Base-by-base conservation (phyloP, 92 coral and sea anemone genomes). In the Porites evermanni region DNA sequence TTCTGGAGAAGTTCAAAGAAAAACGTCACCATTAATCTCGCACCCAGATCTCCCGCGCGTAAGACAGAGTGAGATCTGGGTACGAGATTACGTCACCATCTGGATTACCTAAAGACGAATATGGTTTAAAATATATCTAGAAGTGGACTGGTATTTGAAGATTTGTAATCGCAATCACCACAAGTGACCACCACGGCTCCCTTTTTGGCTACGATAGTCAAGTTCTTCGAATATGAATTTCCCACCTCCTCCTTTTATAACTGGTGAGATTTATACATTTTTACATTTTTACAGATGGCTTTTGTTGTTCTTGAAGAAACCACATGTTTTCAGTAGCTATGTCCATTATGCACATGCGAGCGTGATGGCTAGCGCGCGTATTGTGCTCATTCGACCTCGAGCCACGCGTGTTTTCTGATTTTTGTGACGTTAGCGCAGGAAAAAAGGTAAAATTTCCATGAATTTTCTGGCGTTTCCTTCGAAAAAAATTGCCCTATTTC, bases 1-100 rank as follows among this genome's bases (percentile, higher is more conserved):
- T 72, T 12, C 70, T 93, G 68, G 89, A 93, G 85, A 70, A 93
- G 59, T 93, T 92, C 50, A 83, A 79, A 75, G 87, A 72, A 26
- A 92, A 78, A 54, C 86, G 72, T 58, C 87, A 69, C 75, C 85
- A 79, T 38, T 38, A 38, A 38, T 38, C 47, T 38, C 47, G 47
- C 2, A 38, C 47, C 47, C 47, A 38, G 47, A 38, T 38, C 47
- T 38, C 47, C 47, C 6, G 47, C 5, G 47, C 32, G 32, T 29
- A 29, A 38, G 47, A 38, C 47, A 38, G 47, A 38, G 47, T 38
- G 6, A 38, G 47, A 38, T 38, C 47, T 38, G 47, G 47, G 47
- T 38, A 38, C 5, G 47, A 38, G 47, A 38, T 38, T 38, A 38
- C 47, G 47, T 38, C 47, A 38, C 47, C 47, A 38, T 68, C 71